phyloP scores from a whole-genome alignment of 2,797 vertebrate species.

The Ambastaia sidthimunki region DNA sequence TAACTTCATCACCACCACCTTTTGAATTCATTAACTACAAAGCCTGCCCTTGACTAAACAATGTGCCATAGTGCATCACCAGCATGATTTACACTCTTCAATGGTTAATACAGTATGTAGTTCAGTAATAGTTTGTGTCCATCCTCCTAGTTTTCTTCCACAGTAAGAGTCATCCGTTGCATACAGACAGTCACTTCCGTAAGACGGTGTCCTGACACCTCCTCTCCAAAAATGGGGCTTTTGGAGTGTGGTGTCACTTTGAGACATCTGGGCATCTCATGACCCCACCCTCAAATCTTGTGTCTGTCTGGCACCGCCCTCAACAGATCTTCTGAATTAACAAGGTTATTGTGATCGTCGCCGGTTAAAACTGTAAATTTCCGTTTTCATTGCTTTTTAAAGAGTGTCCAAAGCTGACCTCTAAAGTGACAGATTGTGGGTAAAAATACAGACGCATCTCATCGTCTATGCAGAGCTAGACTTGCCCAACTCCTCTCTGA shows the following conservation, averaged over 20 bases:
- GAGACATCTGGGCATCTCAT: constrained; percentile 66
- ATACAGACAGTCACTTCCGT: constrained; percentile 82
- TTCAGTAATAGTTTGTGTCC: constrained; percentile 59
- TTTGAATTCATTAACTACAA: constrained; percentile 52
- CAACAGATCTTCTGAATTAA: constrained; percentile 61
- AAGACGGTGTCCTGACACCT: constrained; percentile 74
- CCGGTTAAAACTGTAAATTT: constrained; percentile 61
- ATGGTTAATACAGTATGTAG: constrained; percentile 72
- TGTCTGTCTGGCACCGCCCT: constrained; percentile 55
- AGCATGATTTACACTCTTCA: constrained; percentile 62
- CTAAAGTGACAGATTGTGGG: constrained; percentile 71
- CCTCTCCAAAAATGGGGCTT: constrained; percentile 62
- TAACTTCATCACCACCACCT: constrained; percentile 53
- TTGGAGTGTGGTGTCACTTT: constrained; percentile 70
- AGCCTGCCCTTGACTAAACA: constrained; percentile 71
- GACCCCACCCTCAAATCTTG: constrained; percentile 68
- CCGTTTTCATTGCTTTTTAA: constrained; percentile 76
- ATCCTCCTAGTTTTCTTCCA: constrained; percentile 49
- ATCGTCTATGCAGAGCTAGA: constrained; percentile 88
- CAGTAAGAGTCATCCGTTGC: constrained; percentile 79
- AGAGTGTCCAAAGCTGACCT: constrained; percentile 72
- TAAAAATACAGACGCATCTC: constrained; percentile 67
- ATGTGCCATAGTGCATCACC: constrained; percentile 70
- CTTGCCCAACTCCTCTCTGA: constrained; percentile 96
- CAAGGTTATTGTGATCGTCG: constrained; percentile 64